Conservation (phyloP, 2,797 vertebrate genomes). For the Xenops minutus region DNA sequence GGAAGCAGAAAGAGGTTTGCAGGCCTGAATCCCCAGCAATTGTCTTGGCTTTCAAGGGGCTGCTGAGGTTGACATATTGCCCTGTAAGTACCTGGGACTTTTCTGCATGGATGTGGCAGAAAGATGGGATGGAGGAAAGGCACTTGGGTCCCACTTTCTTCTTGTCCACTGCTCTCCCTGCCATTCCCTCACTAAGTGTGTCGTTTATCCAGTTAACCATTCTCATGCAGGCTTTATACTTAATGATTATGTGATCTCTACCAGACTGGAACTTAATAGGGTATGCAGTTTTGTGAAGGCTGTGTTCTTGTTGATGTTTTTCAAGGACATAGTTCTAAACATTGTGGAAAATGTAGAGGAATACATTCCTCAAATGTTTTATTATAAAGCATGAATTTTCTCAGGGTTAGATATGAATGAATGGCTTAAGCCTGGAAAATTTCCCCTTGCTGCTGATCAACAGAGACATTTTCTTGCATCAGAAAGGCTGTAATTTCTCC, state of each 20-base stretch:
- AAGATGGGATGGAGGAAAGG: not conserved
- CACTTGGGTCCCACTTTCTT: not conserved
- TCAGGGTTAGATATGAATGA: not conserved
- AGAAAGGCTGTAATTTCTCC: not conserved
- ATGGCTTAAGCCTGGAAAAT: not conserved
- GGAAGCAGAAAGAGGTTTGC: not conserved
- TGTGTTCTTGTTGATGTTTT: not conserved
- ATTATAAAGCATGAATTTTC: not conserved
- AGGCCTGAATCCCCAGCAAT: not conserved
- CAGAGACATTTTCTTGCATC: not conserved
- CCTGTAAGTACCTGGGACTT: not conserved
- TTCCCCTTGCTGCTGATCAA: not conserved
- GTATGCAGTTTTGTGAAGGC: not conserved
- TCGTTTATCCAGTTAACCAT: not conserved
- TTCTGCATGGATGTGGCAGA: not conserved
- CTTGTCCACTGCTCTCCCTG: not conserved
- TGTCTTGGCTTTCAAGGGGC: not conserved
- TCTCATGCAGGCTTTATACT: not conserved
- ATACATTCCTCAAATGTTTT: constrained; percentile 8
- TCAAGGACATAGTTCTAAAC: not conserved
- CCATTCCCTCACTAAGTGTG: not conserved
- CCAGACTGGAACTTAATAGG: not conserved
- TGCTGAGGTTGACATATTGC: not conserved
- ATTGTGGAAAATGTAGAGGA: not conserved
- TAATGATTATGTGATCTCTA: not conserved